phyloP scores from a whole-genome alignment of 2,888 invertebrate genomes.

The Rapana venosa region DNA sequence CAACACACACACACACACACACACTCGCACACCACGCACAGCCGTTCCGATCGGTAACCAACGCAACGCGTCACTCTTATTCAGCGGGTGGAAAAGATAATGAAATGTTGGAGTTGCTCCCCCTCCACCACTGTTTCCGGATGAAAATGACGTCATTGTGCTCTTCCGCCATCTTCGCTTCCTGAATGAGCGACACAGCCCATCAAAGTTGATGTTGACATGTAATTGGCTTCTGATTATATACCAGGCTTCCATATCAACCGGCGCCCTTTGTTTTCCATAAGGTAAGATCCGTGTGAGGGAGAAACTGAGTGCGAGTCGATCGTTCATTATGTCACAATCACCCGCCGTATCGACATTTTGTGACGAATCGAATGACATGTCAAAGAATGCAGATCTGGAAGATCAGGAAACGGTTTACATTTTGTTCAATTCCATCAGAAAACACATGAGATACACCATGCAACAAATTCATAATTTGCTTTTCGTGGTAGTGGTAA shows the following conservation, averaged over 20 bases:
- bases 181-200: constrained; percentile 38
- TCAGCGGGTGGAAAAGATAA: background rate
- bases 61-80: background rate
- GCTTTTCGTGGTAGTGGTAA: background rate
- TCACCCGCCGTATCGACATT: constrained; percentile 9
- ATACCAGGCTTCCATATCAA: too few species aligned
- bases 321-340: background rate
- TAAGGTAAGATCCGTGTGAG: background rate
- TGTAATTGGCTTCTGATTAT: background rate
- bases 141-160: constrained; percentile 49
- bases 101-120: constrained; percentile 24
- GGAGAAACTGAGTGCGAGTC: background rate
- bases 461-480: background rate
- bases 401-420: constrained; percentile 4
- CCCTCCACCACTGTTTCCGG: constrained; percentile 29
- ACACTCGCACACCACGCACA: constrained; percentile 13
- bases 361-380: constrained; percentile 34
- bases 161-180: constrained; percentile 49
- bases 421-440: background rate
- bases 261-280: background rate
- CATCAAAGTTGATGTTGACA: constrained; percentile 25
- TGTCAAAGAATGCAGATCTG: constrained; percentile 24
- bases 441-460: background rate
- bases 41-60: background rate
- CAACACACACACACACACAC: background rate